Evolutionary conservation across 2,797 vertebrate genomes (phyloP).

Genomic region (Erpetoichthys calabaricus): DNA sequence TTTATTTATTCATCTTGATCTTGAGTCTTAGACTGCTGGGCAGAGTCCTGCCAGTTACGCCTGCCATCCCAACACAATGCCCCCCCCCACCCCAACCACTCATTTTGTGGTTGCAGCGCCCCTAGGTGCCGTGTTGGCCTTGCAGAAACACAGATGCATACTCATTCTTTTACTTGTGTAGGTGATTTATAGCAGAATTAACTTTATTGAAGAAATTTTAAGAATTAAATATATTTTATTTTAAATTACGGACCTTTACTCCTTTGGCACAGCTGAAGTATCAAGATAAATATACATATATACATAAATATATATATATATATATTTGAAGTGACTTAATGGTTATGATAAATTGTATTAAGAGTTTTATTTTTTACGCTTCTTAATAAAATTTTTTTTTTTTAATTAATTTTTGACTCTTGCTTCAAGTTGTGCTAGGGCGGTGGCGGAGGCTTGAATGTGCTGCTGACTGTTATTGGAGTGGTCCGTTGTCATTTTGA

Average conservation of each 20-base stretch:
- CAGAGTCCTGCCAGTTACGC: no score
- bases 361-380: conserved; percentile 98
- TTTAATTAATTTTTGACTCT: conserved; percentile 15
- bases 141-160: conserved; percentile 16
- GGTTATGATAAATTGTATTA: conserved; percentile 94
- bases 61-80: no score
- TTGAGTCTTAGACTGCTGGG: no score
- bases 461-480: no score
- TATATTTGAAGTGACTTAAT: conserved; percentile 87
- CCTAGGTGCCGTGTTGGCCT: conserved; percentile 15
- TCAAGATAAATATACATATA: conserved; percentile 70
- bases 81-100: no score
- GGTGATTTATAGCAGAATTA: conserved; percentile 90
- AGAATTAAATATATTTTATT: conserved; percentile 99
- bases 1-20: no score
- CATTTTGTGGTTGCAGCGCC: no score
- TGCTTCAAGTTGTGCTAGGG: no score
- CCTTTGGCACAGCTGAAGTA: conserved; percentile 69
- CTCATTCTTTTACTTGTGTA: conserved; percentile 42
- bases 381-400: conserved; percentile 64
- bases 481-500: no score
- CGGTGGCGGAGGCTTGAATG: no score
- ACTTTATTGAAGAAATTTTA: conserved; percentile 94
- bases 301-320: conserved; percentile 62
- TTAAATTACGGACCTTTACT: conserved; percentile 96